phyloP scores from a whole-genome alignment of 2,113 vertebrate species.

The Spea multiplicata region DNA sequence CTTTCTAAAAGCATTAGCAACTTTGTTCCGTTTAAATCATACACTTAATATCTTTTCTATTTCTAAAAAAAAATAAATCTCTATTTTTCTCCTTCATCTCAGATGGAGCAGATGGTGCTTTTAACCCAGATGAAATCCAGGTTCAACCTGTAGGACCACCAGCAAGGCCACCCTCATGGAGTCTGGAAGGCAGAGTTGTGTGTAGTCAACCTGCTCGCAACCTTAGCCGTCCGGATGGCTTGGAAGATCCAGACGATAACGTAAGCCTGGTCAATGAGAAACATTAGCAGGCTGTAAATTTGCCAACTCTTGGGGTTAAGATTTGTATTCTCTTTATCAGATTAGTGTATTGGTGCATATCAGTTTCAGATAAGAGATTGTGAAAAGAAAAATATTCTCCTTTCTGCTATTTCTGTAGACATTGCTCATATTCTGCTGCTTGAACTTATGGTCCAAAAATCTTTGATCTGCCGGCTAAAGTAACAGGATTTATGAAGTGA shows the following conservation, averaged over 20 bases:
- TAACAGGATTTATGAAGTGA: constrained; percentile 17
- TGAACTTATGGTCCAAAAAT: not conserved
- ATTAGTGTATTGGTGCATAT: not conserved
- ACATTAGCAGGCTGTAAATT: not conserved
- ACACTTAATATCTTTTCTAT: too few relatives aligned
- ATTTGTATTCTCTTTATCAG: not conserved
- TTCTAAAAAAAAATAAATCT: not conserved
- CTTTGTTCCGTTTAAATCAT: too few relatives aligned
- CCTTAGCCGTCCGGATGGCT: constrained; percentile 86
- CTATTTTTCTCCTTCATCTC: constrained; percentile 46
- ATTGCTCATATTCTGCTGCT: not conserved
- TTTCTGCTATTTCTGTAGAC: not conserved
- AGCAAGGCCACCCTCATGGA: constrained; percentile 80
- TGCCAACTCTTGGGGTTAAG: not conserved
- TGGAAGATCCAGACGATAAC: constrained; percentile 85
- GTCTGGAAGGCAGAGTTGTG: constrained; percentile 85
- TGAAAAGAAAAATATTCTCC: not conserved
- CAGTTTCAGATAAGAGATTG: not conserved
- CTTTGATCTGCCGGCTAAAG: constrained; percentile 6
- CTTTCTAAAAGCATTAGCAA: too few relatives aligned
- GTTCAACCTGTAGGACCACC: constrained; percentile 85
- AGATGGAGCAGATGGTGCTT: constrained; percentile 88
- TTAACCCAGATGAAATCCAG: constrained; percentile 88
- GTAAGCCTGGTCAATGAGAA: constrained; percentile 55
- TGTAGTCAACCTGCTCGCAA: constrained; percentile 94